phyloP scores from a whole-genome alignment of 2,113 vertebrate genomes.

The Elanus axillaris region DNA sequence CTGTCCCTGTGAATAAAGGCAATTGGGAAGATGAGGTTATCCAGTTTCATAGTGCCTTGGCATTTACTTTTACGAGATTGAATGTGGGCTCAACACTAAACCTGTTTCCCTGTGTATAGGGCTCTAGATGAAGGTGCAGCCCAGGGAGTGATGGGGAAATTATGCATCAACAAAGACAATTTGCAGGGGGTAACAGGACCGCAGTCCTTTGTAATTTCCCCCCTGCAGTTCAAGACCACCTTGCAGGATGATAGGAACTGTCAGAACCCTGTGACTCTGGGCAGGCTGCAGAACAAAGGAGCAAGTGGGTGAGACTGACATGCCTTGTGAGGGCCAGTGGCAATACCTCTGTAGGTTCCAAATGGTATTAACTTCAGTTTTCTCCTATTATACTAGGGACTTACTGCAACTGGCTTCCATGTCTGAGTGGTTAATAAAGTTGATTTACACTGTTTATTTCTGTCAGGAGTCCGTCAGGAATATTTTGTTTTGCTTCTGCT shows the following conservation, averaged over 20 bases:
- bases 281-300: neutral
- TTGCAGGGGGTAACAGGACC: neutral
- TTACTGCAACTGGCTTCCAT: neutral
- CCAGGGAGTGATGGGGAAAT: neutral
- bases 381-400: neutral
- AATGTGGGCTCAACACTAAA: neutral
- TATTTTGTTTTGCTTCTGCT: conserved; percentile 29
- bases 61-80: neutral
- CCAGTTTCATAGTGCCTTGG: neutral
- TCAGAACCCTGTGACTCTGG: neutral
- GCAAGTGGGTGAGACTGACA: neutral
- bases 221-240: neutral
- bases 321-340: neutral
- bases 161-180: neutral
- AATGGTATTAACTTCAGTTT: neutral
- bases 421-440: conserved; percentile 29
- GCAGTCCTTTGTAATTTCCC: neutral
- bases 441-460: conserved; percentile 48
- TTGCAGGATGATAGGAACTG: neutral
- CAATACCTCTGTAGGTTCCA: neutral
- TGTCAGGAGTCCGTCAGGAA: conserved; percentile 27
- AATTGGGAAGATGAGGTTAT: neutral
- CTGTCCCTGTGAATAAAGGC: accelerated
- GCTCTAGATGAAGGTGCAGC: neutral
- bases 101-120: neutral